Evolutionary conservation across 1,140 invertebrate species (phyloP).

Genomic region (Marisa cornuarietis): DNA sequence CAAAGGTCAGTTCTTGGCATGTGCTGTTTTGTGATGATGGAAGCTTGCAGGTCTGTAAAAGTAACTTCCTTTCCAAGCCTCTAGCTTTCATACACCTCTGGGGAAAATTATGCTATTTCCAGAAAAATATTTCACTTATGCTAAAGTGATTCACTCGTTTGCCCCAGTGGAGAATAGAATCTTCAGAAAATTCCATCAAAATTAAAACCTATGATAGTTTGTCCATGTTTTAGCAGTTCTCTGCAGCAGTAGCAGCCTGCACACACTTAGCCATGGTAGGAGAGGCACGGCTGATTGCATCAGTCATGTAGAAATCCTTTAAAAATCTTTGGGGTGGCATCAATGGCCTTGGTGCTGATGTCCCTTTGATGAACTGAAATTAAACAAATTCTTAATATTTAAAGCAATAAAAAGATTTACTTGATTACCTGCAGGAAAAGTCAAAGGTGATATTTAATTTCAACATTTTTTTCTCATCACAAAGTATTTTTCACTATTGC

Average conservation of each 20-base stretch:
- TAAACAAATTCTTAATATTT: too few relatives aligned
- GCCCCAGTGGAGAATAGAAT: not conserved
- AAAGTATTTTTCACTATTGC: too few relatives aligned
- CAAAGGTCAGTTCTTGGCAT: too few relatives aligned
- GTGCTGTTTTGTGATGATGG: too few relatives aligned
- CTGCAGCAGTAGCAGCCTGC: conserved; percentile 72
- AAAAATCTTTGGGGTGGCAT: conserved; percentile 81
- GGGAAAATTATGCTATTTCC: conserved; percentile 13
- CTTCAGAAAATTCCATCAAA: not conserved
- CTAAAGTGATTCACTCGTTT: not conserved
- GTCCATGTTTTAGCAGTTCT: conserved; percentile 34
- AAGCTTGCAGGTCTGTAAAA: too few relatives aligned
- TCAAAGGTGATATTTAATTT: too few relatives aligned
- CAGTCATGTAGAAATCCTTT: conserved; percentile 98
- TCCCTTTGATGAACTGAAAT: conserved; percentile 70
- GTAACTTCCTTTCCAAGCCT: not conserved
- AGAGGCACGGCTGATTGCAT: conserved; percentile 94
- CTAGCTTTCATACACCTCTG: not conserved
- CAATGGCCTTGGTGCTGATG: conserved; percentile 73
- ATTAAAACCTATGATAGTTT: not conserved
- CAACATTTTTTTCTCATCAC: too few relatives aligned
- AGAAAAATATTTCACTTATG: not conserved
- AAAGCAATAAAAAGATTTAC: too few relatives aligned
- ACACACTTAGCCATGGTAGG: conserved; percentile 99
- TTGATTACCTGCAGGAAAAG: too few relatives aligned